Base-by-base conservation (phyloP, 2,113 vertebrate species). In the Neolamprologus brichardi region DNA sequence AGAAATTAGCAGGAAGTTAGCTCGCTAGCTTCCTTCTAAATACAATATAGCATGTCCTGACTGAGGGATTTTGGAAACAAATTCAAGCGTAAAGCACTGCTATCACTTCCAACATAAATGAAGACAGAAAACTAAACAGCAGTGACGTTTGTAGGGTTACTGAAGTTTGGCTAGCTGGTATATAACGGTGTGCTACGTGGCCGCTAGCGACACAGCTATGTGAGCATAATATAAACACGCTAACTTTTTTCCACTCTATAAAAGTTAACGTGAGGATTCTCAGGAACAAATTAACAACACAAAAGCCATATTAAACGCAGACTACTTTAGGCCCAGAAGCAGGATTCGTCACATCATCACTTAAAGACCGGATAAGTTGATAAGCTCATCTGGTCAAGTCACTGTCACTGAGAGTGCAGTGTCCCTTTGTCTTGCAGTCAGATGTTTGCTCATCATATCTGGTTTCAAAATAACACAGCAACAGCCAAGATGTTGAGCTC, bases 61-160 rank as follows among this genome's bases (percentile, higher is more conserved):
- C 46, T 17, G 44, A 1, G 15, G 46, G 46, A 3, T 49, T 49
- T 49, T 49, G 46, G 46, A 49, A 49, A 49, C 7, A 49, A 49
- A 49, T 49, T 17, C 4, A 49, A 49, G 1, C 14, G 3, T 46
- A 46, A 0, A 17, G 44, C 15, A 3, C 44, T 49, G 7, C 0
- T 49, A 49, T 49, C 4, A 8, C 7, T 49, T 49, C 46, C 15
- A 18, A 3, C 46, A 49, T 49, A 49, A 49, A 49, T 49, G 46
- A 49, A 49, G 17, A 49, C 46, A 18, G 46, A 49, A 18, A 49
- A 49, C 46, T 18, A 18, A 18, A 18, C 17, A 18, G 17, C 46
- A 49, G 17, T 49, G 46, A 49, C 4, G 4, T 49, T 49, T 49
- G 46, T 2, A 49, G 17, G 46, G 7, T 51, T 51, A 51, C 7